Percentiles rank a stretch among this genome's conserved stretches.
These are phyloP conservation scores for Podarcis cretensis DNA, from an alignment of 2,113 vertebrate genomes.

Conservation along the genomic window DNA sequence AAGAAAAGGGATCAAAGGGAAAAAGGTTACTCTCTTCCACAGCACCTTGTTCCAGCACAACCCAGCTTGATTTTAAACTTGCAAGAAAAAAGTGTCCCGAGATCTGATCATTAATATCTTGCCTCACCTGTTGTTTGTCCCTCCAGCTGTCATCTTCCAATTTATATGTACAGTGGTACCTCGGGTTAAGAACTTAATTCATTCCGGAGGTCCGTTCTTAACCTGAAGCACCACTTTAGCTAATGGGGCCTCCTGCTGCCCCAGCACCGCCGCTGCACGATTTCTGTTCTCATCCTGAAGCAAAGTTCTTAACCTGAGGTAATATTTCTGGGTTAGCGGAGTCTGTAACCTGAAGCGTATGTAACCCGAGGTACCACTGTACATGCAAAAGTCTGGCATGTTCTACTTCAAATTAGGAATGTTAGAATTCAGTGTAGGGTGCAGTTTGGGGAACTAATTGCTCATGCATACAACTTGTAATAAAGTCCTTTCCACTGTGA, in stretches of 20 bases:
- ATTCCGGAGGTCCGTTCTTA: no score
- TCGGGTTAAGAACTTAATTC: no score
- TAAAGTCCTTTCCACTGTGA: conserved; percentile 49
- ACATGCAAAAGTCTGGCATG: conserved; percentile 52
- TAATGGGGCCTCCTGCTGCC: no score
- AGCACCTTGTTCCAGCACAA: background rate
- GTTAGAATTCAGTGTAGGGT: conserved; percentile 60
- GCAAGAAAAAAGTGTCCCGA: background rate
- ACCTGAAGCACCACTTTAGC: no score
- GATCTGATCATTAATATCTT: background rate
- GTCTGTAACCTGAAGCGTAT: no score
- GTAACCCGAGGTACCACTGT: no score
- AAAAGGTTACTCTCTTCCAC: background rate
- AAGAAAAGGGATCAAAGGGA: background rate
- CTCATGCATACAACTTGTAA: conserved; percentile 53
- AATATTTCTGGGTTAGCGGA: no score
- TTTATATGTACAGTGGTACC: background rate
- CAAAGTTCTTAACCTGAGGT: no score
- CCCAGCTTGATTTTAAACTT: background rate
- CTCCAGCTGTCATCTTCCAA: background rate
- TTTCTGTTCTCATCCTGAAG: no score
- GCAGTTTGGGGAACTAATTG: background rate
- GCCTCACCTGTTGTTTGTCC: background rate
- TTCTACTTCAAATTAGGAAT: conserved; percentile 65
- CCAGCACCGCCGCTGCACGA: no score